Evolutionary conservation across 2,797 vertebrate species (phyloP).

Genomic region (Enteromius unitaeniatus): DNA sequence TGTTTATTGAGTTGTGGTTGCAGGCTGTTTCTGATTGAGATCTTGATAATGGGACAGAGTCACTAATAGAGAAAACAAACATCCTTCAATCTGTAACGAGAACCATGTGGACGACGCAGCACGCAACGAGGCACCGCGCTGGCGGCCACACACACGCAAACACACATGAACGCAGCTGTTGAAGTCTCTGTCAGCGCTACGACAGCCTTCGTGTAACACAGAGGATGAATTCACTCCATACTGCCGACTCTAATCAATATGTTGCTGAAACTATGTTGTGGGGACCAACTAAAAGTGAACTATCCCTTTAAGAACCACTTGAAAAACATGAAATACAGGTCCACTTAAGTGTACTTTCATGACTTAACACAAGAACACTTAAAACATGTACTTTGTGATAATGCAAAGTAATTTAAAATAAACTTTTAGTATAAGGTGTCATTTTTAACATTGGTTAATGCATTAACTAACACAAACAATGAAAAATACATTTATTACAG

Average conservation of each 20-base stretch:
- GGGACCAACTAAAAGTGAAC: too few species aligned
- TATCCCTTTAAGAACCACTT: too few species aligned
- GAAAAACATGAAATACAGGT: not conserved
- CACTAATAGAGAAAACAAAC: constrained; percentile 82
- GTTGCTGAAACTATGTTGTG: not conserved
- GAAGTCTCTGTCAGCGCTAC: constrained; percentile 34
- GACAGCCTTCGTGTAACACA: constrained; percentile 24
- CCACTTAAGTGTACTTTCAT: not conserved
- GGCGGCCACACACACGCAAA: constrained; percentile 42
- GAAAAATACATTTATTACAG: too few species aligned
- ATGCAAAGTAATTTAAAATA: not conserved
- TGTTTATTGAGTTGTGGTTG: constrained; percentile 67
- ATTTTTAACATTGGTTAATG: too few species aligned
- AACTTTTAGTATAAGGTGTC: not conserved
- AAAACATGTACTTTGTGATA: too few species aligned
- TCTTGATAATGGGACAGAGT: constrained; percentile 74
- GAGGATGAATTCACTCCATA: constrained; percentile 25
- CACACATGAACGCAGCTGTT: constrained; percentile 41
- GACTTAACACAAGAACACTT: not conserved
- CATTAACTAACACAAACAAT: too few species aligned
- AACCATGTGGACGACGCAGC: constrained; percentile 71
- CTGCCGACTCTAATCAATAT: constrained; percentile 13
- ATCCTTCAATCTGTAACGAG: constrained; percentile 73
- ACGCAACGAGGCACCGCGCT: constrained; percentile 13
- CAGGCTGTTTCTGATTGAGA: constrained; percentile 69